These are phyloP conservation scores for Phyllotreta cruciferae DNA, from an alignment of 2,888 invertebrate genomes.

Conservation along the genomic window DNA sequence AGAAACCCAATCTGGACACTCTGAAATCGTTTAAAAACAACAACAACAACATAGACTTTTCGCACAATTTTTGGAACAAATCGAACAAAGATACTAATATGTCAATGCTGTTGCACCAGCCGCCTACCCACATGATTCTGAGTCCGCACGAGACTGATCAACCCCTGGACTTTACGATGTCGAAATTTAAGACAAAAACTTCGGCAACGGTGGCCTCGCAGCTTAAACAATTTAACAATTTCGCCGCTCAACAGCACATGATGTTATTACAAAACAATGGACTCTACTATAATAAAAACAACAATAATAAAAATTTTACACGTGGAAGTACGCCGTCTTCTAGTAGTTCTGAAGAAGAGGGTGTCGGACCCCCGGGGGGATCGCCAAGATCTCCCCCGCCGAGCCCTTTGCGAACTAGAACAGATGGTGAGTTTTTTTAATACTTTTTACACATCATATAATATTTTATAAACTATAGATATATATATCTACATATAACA, in stretches of 20 bases:
- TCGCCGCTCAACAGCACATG: slow-evolving; percentile 56
- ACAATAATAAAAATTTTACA: slow-evolving; percentile 53
- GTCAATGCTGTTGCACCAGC: slow-evolving; percentile 69
- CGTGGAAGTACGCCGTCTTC: slow-evolving; percentile 56
- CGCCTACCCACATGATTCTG: slow-evolving; percentile 61
- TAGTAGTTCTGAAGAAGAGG: slow-evolving; percentile 61
- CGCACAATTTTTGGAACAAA: slow-evolving; percentile 53
- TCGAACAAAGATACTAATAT: slow-evolving; percentile 55
- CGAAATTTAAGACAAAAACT: slow-evolving; percentile 62
- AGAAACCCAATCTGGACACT: slow-evolving; percentile 49
- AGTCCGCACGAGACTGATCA: slow-evolving; percentile 65
- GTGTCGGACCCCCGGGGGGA: slow-evolving; percentile 58
- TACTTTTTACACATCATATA: neutral
- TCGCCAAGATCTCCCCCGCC: slow-evolving; percentile 57
- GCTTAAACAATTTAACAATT: slow-evolving; percentile 56
- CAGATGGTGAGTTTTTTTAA: slow-evolving; percentile 57
- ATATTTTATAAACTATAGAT: neutral
- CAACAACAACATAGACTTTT: slow-evolving; percentile 64
- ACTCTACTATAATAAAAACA: slow-evolving; percentile 56
- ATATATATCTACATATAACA: neutral
- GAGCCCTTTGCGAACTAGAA: slow-evolving; percentile 56
- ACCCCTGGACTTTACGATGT: slow-evolving; percentile 79
- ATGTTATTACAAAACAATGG: slow-evolving; percentile 59
- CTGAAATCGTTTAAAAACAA: slow-evolving; percentile 61
- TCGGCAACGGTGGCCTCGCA: slow-evolving; percentile 55